phyloP scores from a whole-genome alignment of 2,888 invertebrate genomes.

The Metalampra italica region DNA sequence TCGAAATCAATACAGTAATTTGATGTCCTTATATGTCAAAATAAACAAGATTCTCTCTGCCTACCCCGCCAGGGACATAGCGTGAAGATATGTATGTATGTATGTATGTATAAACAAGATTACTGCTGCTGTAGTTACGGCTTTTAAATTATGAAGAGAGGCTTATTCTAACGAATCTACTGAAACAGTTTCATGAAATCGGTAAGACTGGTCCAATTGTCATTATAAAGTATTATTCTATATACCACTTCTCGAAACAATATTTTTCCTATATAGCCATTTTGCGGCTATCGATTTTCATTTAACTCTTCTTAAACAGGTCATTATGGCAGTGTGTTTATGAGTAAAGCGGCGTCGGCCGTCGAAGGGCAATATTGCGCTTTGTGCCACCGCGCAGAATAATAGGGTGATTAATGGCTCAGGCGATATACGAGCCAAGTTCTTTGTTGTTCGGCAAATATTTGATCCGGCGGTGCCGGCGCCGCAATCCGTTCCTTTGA shows the following conservation, averaged over 20 bases:
- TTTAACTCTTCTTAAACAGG: slow-evolving; percentile 66
- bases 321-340: slow-evolving; percentile 68
- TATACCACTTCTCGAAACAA: neutral
- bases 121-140: too few species aligned
- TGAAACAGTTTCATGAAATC: too few species aligned
- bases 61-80: too few species aligned
- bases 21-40: too few species aligned
- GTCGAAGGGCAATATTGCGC: slow-evolving; percentile 67
- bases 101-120: too few species aligned
- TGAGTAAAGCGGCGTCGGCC: slow-evolving; percentile 50
- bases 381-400: slow-evolving; percentile 65
- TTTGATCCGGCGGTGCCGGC: slow-evolving; percentile 53
- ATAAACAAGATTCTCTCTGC: too few species aligned
- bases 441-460: slow-evolving; percentile 73
- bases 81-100: too few species aligned
- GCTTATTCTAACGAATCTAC: too few species aligned
- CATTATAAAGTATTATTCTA: too few species aligned
- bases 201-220: too few species aligned
- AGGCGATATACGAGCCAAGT: slow-evolving; percentile 59
- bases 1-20: too few species aligned
- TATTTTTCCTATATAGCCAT: slow-evolving; percentile 1
- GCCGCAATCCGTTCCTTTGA: slow-evolving; percentile 59
- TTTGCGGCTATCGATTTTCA: slow-evolving; percentile 62
- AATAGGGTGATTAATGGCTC: slow-evolving; percentile 72
- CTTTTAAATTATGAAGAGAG: too few species aligned